Evolutionary conservation across 92 coral and sea anemone genomes (phyloP), one percentile per base, ranked within the genome.

Genomic region (Umimayanthus chanpuru): DNA sequence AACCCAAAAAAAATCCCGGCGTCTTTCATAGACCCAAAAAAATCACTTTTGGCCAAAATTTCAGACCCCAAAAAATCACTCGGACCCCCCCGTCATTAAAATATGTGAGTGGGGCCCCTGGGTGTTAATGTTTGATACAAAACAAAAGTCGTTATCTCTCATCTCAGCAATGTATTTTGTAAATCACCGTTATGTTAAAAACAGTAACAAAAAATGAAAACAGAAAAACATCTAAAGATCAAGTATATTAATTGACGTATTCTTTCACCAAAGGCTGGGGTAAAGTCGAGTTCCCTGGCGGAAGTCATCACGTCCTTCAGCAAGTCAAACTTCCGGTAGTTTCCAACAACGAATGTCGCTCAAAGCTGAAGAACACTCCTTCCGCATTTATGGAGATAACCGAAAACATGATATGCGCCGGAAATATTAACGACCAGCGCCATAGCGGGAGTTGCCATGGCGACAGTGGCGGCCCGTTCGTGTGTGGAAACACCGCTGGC

Each of bases 401-500:
- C 32, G 25, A 70, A 2, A 28, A 47, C 28, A 83, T 68, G 87
- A 3, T 83, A 40, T 83, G 87, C 64, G 87, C 87, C 25, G 87
- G 78, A 47, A 41, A 16, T 10, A 40, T 83, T 8, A 26, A 82
- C 64, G 53, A 67, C 21, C 53, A 70, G 32, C 40, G 40, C 66
- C 78, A 68, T 43, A 70, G 43, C 44, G 77, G 77, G 40, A 8
- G 78, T 83, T 83, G 87, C 64, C 77, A 83, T 14, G 87, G 87
- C 44, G 87, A 83, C 78, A 83, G 87, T 44, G 87, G 87, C 28
- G 87, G 87, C 16, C 87, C 87, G 65, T 83, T 83, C 44, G 87
- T 83, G 23, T 83, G 87, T 70, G 15, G 23, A 44, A 83, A 83
- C 40, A 53, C 65, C n/a, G 87, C 87, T 30, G 87, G 87, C 21